Base-by-base conservation (phyloP, 2,113 vertebrate species). In the Equus przewalskii region DNA sequence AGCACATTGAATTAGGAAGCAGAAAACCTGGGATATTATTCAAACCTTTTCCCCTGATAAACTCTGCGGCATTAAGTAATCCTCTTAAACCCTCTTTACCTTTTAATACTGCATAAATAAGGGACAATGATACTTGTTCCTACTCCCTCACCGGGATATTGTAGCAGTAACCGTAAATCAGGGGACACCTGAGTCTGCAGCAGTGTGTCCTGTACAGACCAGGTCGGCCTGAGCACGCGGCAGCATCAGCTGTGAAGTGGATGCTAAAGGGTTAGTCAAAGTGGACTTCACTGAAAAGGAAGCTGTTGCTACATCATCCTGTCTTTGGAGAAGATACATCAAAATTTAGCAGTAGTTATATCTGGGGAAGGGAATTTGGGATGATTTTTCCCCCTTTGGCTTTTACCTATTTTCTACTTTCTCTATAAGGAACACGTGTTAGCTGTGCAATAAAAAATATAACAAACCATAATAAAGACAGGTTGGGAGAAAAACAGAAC, bases 91-190 rank as follows among this genome's bases (percentile, higher is more conserved):
- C 33, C 91, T 89, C 73, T 89, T 96, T 96, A 93, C 58, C 60
- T 89, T 91, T 92, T 87, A 79, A 93, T 91, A 82, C 62, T 89
- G 79, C 58, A 94, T 93, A 95, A 97, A 65, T 78, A 97, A 96
- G 72, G 97, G 67, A 83, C 78, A 89, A 96, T 94, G 91, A 49
- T 89, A 89, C 60, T 82, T 85, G 46, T 60, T 90, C 58, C 72
- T 94, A 72, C 89, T 89, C 46, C 15, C 58, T 96, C 64, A 24
- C 51, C 1, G 8, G 69, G 72, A 96, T 80, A 72, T 89, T 94
- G 30, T 76, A 73, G 89, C 90, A 95, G 89, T 72, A 95, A 95
- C 44, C 22, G 11, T 88, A 94, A 93, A 93, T 95, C 91, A 91
- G 88, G 95, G 95, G 72, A 75, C 51, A 91, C 87, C 58, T 87